Base-by-base conservation (phyloP, 1,140 invertebrate species). In the Drosophila bocki region DNA sequence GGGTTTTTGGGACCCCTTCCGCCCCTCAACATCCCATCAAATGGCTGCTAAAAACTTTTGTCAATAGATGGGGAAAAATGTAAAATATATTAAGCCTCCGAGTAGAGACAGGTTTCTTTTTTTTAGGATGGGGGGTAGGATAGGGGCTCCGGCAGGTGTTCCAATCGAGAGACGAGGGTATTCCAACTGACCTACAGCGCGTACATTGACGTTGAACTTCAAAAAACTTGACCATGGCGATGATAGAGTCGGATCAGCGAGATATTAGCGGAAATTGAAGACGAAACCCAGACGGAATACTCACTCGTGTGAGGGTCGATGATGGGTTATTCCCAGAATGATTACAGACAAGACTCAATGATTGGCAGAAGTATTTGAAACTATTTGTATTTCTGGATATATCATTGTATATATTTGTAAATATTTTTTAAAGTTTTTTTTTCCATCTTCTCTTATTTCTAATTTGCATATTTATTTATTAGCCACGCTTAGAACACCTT, bases 131-230 rank as follows among this genome's bases (percentile, higher is more conserved):
- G 33, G 33, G 63, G 33, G 0, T 3, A n/a, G 22, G 13, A 53
- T 33, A 37, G 37, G 71, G 41, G 54, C 51, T 22, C 7, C 32
- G 67, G 17, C 32, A 41, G 35, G 17, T 42, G 45, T 39, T 56
- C 19, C 19, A 5, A n/a, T n/a, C 33, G 51, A 37, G 12, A 39
- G 53, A 39, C 35, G 53, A 26, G 35, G 35, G 33, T 26, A 61
- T 35, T 57, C 33, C 58, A 35, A 47, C 42, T 76, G 80, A 85
- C 84, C 85, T 88, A 87, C 84, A 90, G 70, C 69, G 80, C 85
- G 80, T 88, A 60, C 84, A 62, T 87, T 85, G 81, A 84, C 81
- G 81, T 45, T 70, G 51, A 71, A 57, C 61, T 64, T 54, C 22
- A 48, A 35, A 77, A 48, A 53, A 58, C 53, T 56, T 77, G 76